Evolutionary conservation across 2,888 invertebrate genomes (phyloP), one percentile per base, ranked within the genome.

Genomic region (Leptogaster cylindrica): DNA sequence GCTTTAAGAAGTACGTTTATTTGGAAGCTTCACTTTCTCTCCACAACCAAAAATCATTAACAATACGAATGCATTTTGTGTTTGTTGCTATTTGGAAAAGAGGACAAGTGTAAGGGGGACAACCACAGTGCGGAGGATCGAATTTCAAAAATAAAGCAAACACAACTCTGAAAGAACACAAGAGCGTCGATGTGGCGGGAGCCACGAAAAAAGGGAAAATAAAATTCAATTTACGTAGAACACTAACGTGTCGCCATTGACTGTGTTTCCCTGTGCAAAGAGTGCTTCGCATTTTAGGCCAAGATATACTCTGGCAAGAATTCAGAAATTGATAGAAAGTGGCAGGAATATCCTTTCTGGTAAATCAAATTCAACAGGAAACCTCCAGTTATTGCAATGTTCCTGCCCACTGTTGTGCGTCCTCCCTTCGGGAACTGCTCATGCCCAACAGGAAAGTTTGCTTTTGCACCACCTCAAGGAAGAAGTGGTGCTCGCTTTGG

Each of bases 71-170:
- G n/a, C n/a, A n/a, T n/a, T n/a, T n/a, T n/a, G n/a, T n/a, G n/a
- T n/a, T n/a, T n/a, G n/a, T n/a, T n/a, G n/a, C n/a, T n/a, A n/a
- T n/a, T n/a, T n/a, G 16, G 44, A 44, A n/a, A 46, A 46, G n/a
- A 46, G 46, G n/a, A 20, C 46, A 46, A 20, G 23, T 23, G 8
- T 12, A 52, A 39, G 39, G 14, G 39, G 23, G 39, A 20, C 20
- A 33, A 55, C 39, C n/a, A 8, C 12, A 44, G 27, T 44, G 8
- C 4, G 10, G 16, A 3, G 18, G 41, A 61, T 61, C 61, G 44
- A 28, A 61, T 61, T 61, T 61, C 61, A 61, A 61, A 61, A 61
- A 61, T 61, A 61, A 61, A 61, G 44, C 27, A 61, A 61, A 44
- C 23, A 12, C 27, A 27, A 64, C n/a, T n/a, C n/a, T n/a, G n/a